Percentiles rank a stretch among this genome's conserved stretches.
Evolutionary conservation across 37 sponge, comb jelly and placozoan species (phyloP).

Genomic region (Haliclona indistincta): DNA sequence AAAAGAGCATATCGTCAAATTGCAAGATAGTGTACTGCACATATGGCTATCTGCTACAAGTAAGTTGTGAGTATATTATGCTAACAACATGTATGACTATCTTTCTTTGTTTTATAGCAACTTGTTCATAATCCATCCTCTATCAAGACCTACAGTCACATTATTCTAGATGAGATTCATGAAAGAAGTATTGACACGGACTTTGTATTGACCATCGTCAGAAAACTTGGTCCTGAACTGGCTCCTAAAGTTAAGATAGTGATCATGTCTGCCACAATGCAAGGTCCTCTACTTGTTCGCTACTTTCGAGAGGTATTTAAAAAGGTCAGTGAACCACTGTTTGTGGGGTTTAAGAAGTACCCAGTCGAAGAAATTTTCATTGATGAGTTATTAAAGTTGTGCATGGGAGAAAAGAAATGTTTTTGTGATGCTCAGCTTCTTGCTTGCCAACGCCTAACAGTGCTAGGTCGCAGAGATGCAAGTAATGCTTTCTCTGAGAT

Average conservation of each 20-base stretch:
- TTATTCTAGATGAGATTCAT: slow-evolving; percentile 80
- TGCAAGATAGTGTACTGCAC: slow-evolving; percentile 65
- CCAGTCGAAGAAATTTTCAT: slow-evolving; percentile 49
- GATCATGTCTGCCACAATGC: slow-evolving; percentile 83
- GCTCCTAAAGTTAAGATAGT: slow-evolving; percentile 37
- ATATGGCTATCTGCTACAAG: slow-evolving; percentile 69
- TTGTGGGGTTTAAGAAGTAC: slow-evolving; percentile 58
- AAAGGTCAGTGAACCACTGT: slow-evolving; percentile 50
- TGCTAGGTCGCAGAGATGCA: background rate
- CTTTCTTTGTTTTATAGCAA: slow-evolving; percentile 9
- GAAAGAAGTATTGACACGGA: slow-evolving; percentile 64
- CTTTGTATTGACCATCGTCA: slow-evolving; percentile 58
- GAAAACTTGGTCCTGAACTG: slow-evolving; percentile 33
- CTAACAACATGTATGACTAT: background rate
- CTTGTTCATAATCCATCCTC: slow-evolving; percentile 45
- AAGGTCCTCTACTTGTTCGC: slow-evolving; percentile 32
- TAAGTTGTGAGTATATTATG: slow-evolving; percentile 6
- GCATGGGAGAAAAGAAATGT: background rate
- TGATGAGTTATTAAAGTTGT: slow-evolving; percentile 27
- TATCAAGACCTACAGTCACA: slow-evolving; percentile 59
- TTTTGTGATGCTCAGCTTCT: slow-evolving; percentile 20
- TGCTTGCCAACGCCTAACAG: background rate
- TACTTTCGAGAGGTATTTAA: slow-evolving; percentile 55
- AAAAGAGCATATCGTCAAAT: background rate
- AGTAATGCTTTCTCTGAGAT: background rate